Evolutionary conservation across 1,140 invertebrate species (phyloP).

Genomic region (Popillia japonica): DNA sequence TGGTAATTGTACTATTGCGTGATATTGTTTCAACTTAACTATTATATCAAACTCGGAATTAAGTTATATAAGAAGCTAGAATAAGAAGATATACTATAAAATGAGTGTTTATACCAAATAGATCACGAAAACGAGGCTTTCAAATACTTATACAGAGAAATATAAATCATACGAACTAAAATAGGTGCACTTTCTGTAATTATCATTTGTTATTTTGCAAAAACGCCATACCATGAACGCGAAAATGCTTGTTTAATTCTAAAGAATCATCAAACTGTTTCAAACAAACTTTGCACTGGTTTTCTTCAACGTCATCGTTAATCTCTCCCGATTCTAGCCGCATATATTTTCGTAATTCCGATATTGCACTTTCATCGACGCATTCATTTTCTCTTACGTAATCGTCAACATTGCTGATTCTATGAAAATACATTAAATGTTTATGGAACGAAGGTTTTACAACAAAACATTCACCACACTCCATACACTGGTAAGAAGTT

Average conservation of each 20-base stretch:
- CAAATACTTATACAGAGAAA: background rate
- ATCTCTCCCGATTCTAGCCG: slow-evolving; percentile 53
- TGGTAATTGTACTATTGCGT: too few relatives aligned
- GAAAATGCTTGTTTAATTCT: slow-evolving; percentile 68
- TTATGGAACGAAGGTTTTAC: slow-evolving; percentile 71
- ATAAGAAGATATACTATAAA: too few relatives aligned
- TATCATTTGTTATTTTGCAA: slow-evolving; percentile 61
- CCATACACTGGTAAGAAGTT: slow-evolving; percentile 70
- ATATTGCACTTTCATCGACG: slow-evolving; percentile 64
- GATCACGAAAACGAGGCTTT: too few relatives aligned
- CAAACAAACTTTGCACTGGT: slow-evolving; percentile 72
- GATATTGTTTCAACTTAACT: too few relatives aligned
- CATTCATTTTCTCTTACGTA: slow-evolving; percentile 68
- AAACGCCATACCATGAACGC: slow-evolving; percentile 75
- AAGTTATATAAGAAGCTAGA: too few relatives aligned
- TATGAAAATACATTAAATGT: slow-evolving; percentile 70
- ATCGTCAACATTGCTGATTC: slow-evolving; percentile 64
- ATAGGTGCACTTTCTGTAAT: background rate
- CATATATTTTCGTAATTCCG: slow-evolving; percentile 59
- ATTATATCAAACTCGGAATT: too few relatives aligned
- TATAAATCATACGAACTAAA: background rate
- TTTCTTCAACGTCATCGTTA: slow-evolving; percentile 63
- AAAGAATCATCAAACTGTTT: slow-evolving; percentile 66
- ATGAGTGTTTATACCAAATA: too few relatives aligned
- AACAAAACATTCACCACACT: slow-evolving; percentile 74